Evolutionary conservation across 2,888 invertebrate genomes (phyloP).

Genomic region (Orchesella flavescens): DNA sequence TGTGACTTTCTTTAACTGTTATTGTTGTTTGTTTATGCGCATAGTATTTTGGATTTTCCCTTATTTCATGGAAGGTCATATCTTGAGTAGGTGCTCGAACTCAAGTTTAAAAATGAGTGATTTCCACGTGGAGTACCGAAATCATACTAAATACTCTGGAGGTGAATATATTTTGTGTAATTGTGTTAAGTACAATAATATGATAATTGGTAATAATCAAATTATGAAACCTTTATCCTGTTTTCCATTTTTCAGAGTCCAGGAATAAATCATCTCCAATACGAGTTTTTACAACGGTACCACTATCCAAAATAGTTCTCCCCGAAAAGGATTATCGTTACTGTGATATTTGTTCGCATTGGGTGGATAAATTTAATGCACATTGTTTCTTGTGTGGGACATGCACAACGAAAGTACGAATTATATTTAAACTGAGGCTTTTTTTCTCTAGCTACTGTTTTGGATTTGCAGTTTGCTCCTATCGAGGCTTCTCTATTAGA

Average conservation of each 20-base stretch:
- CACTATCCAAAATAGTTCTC: constrained; percentile 39
- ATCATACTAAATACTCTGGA: constrained; percentile 60
- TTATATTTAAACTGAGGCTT: no score
- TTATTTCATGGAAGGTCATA: constrained; percentile 65
- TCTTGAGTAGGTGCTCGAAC: constrained; percentile 52
- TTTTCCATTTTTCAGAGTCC: constrained; percentile 13
- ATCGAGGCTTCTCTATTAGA: no score
- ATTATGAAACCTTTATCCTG: constrained; percentile 7
- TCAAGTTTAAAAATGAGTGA: constrained; percentile 54
- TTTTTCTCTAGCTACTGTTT: no score
- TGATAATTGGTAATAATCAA: not conserved
- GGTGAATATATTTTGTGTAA: constrained; percentile 26
- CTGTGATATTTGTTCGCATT: constrained; percentile 52
- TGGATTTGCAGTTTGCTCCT: no score
- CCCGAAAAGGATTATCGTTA: constrained; percentile 47
- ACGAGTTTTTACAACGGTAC: constrained; percentile 56
- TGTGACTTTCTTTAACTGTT: not conserved
- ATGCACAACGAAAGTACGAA: constrained; percentile 59
- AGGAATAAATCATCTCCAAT: constrained; percentile 59
- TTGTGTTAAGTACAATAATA: not conserved
- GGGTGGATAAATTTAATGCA: constrained; percentile 54
- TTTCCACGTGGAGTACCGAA: constrained; percentile 60
- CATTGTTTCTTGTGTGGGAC: constrained; percentile 56
- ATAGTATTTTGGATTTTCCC: constrained; percentile 63
- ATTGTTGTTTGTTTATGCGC: not conserved